phyloP scores from a whole-genome alignment of 2,797 vertebrate genomes.

The Premnoplex brunnescens region DNA sequence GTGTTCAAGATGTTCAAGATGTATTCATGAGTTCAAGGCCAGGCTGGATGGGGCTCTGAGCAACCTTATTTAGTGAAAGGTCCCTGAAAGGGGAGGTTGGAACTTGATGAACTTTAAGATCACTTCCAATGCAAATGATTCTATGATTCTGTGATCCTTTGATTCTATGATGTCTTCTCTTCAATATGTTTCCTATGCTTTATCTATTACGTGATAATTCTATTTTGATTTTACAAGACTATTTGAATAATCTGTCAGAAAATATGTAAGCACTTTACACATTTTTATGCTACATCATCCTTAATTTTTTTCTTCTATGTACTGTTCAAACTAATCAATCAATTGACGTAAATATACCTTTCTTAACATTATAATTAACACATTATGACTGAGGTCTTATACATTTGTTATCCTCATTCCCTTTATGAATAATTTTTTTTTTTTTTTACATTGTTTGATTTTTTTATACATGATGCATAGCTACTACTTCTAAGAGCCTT shows the following conservation, averaged over 20 bases:
- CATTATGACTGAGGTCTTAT: neutral
- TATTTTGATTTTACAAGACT: neutral
- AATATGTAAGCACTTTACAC: neutral
- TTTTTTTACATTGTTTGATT: fast-evolving
- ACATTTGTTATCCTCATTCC: neutral
- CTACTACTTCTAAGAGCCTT: neutral
- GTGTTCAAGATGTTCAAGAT: neutral
- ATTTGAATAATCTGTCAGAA: neutral
- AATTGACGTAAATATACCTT: neutral
- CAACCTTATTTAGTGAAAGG: neutral
- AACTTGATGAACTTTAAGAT: neutral
- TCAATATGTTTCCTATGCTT: fast-evolving
- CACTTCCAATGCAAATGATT: neutral
- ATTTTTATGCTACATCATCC: neutral
- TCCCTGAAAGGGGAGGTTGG: neutral
- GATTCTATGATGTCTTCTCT: neutral
- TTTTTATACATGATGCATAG: neutral
- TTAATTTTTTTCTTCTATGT: neutral
- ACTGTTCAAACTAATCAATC: neutral
- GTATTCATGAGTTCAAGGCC: neutral
- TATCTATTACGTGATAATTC: neutral
- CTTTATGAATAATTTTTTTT: neutral
- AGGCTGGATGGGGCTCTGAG: neutral
- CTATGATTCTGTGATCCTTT: no score
- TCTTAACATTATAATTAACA: neutral